Percentiles rank a stretch among this genome's conserved stretches.
Evolutionary conservation across 1,140 invertebrate genomes (phyloP).

Genomic region (Zaprionus lachaisei): DNA sequence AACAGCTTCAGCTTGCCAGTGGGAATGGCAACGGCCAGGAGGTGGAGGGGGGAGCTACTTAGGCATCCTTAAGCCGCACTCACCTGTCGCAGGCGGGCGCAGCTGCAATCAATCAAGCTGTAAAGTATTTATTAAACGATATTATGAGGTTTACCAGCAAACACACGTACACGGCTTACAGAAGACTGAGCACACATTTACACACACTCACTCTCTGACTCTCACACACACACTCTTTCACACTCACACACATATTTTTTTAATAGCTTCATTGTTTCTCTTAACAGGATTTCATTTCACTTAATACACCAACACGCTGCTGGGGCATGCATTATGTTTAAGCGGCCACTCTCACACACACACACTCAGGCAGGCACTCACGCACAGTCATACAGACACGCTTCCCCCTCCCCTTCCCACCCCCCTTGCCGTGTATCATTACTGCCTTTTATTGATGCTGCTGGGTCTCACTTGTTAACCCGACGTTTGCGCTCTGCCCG

Average conservation of each 20-base stretch:
- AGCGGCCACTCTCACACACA: conserved; percentile 21
- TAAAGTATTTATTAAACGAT: conserved; percentile 82
- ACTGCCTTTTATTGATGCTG: conserved; percentile 64
- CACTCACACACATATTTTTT: conserved; percentile 56
- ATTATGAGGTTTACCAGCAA: conserved; percentile 72
- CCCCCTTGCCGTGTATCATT: conserved; percentile 31
- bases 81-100: conserved; percentile 64
- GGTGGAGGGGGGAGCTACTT: conserved; percentile 43
- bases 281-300: conserved; percentile 81
- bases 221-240: neutral
- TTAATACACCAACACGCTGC: conserved; percentile 64
- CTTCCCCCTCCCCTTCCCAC: neutral
- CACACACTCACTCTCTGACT: conserved; percentile 1
- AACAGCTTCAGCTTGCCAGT: conserved; percentile 8
- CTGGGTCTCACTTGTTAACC: conserved; percentile 61
- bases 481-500: conserved; percentile 60
- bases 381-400: neutral
- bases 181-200: neutral
- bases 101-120: conserved; percentile 76
- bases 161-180: conserved; percentile 24
- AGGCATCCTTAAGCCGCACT: conserved; percentile 50
- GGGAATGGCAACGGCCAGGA: neutral
- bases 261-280: conserved; percentile 80
- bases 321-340: conserved; percentile 43
- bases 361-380: neutral